A percentile compares a stretch with the other conserved stretches of the same genome.
phyloP scores from a whole-genome alignment of 1,140 invertebrate species.

The Zaprionus inermis region DNA sequence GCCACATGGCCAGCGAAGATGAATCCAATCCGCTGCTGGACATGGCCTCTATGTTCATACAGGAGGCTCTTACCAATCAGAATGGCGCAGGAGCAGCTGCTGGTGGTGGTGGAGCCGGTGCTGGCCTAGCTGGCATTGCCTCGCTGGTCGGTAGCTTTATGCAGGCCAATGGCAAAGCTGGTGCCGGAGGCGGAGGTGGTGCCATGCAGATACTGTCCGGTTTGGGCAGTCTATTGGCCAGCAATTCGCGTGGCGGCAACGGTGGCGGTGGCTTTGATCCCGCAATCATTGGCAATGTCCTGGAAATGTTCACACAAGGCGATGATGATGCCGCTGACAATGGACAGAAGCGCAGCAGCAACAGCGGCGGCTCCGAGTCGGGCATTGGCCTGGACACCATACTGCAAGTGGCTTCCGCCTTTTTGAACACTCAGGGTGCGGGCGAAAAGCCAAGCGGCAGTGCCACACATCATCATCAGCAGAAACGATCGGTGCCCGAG shows the following conservation, averaged over 20 bases:
- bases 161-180: conserved; percentile 85
- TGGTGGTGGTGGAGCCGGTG: conserved; percentile 81
- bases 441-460: conserved; percentile 28
- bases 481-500: conserved; percentile 56
- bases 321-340: conserved; percentile 66
- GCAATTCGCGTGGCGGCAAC: conserved; percentile 58
- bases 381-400: conserved; percentile 85
- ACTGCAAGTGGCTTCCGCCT: conserved; percentile 86
- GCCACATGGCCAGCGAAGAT: conserved; percentile 79
- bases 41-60: conserved; percentile 86
- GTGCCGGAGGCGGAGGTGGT: conserved; percentile 64
- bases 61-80: conserved; percentile 85
- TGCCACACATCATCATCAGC: conserved; percentile 54
- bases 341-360: conserved; percentile 47
- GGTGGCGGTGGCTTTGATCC: conserved; percentile 83
- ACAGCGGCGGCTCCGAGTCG: conserved; percentile 45
- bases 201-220: conserved; percentile 84
- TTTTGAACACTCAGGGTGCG: conserved; percentile 85
- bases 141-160: conserved; percentile 86
- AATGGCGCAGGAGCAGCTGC: conserved; percentile 82
- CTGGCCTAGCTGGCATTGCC: conserved; percentile 75
- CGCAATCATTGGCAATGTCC: conserved; percentile 84
- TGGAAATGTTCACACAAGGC: conserved; percentile 84
- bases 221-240: conserved; percentile 80
- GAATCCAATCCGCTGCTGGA: conserved; percentile 86